A percentile compares a stretch with the other conserved stretches of the same genome.
phyloP scores from a whole-genome alignment of 2,797 vertebrate species.

The Graptemys geographica region DNA sequence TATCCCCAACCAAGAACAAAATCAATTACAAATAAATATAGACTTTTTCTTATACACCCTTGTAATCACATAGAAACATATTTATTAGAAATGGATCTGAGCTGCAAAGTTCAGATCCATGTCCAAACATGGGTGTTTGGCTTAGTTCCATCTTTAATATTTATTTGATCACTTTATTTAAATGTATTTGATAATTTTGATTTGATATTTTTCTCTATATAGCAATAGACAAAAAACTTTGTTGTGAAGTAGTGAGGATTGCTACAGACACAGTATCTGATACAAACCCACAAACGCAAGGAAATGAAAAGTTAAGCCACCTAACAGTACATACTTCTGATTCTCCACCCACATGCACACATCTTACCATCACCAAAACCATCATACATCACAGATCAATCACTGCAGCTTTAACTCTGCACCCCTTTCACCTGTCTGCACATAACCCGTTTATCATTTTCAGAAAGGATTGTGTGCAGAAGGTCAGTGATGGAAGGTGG shows the following conservation, averaged over 20 bases:
- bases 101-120: neutral
- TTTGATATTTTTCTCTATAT: neutral
- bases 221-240: neutral
- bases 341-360: neutral
- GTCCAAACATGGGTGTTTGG: neutral
- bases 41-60: neutral
- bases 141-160: neutral
- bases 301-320: rapidly evolving
- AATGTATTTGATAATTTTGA: too few species aligned
- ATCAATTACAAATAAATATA: neutral
- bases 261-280: neutral
- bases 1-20: neutral
- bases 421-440: neutral
- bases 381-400: neutral
- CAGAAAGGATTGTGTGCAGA: neutral
- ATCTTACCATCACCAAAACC: neutral
- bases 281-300: neutral
- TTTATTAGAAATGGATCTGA: neutral
- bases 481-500: neutral
- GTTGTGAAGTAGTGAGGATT: neutral
- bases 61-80: neutral
- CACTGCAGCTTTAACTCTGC: neutral
- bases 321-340: neutral
- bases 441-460: neutral
- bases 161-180: neutral